Evolutionary conservation across 2,888 invertebrate species (phyloP).

Genomic region (Sarcophaga caerulescens): DNA sequence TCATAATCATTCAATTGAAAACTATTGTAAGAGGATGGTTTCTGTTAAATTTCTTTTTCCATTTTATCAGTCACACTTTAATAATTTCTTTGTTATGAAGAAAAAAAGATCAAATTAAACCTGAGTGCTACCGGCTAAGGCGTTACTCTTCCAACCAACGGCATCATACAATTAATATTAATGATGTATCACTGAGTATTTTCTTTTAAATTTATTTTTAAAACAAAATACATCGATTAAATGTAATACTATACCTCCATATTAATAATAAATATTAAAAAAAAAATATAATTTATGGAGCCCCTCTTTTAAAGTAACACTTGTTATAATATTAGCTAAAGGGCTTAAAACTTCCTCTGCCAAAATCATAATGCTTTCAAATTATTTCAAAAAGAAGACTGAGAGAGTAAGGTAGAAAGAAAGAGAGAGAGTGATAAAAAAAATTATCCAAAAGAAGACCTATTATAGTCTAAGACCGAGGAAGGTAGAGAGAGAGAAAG

Average conservation of each 20-base stretch:
- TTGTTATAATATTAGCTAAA: not conserved
- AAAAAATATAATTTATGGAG: not conserved
- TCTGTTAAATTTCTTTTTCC: not conserved
- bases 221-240: not conserved
- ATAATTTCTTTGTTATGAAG: not conserved
- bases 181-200: not conserved
- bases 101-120: not conserved
- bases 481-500: too few species aligned
- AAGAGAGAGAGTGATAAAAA: too few species aligned
- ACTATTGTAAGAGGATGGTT: not conserved
- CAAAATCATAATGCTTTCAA: not conserved
- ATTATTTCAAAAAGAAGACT: too few species aligned
- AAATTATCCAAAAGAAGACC: too few species aligned
- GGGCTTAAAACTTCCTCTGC: not conserved
- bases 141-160: not conserved
- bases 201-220: not conserved
- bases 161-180: not conserved
- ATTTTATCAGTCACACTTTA: constrained; percentile 37
- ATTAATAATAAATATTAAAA: not conserved
- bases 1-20: constrained; percentile 16
- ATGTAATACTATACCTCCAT: not conserved
- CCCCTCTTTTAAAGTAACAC: not conserved
- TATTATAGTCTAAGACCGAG: too few species aligned
- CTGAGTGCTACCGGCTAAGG: not conserved
- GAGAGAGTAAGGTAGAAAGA: too few species aligned